These are phyloP conservation scores for Anthopleura sola DNA, from an alignment of 64 coral and sea anemone genomes.

Conservation along the genomic window DNA sequence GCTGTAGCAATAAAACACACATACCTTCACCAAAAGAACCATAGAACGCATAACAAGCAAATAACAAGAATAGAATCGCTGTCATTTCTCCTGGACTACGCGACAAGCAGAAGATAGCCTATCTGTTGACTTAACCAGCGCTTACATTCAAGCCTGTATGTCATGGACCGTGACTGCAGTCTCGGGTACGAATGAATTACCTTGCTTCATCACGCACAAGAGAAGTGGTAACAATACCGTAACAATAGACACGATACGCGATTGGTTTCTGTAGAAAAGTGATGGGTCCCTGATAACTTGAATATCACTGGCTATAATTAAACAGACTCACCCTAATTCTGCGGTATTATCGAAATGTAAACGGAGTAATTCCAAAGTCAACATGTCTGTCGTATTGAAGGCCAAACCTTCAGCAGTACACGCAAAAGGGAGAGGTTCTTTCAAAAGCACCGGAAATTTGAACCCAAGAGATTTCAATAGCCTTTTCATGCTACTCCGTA, in stretches of 20 bases:
- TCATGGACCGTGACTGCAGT: conserved; percentile 9
- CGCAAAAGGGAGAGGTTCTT: conserved; percentile 7
- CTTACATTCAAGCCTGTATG: neutral
- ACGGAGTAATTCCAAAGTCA: conserved; percentile 15
- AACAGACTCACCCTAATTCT: neutral
- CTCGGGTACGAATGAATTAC: neutral
- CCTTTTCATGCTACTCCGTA: neutral
- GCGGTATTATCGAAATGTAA: conserved; percentile 12
- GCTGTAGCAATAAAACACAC: neutral
- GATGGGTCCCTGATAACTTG: conserved; percentile 13
- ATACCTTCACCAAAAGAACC: neutral
- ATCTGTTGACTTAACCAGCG: conserved; percentile 9
- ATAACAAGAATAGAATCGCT: neutral
- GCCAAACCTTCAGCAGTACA: neutral
- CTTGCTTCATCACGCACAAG: conserved; percentile 4
- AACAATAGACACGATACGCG: neutral
- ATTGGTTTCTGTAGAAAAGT: neutral
- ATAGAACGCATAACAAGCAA: neutral
- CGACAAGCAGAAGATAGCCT: neutral
- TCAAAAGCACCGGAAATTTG: conserved; percentile 13
- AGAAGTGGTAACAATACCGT: neutral
- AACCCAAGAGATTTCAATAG: neutral
- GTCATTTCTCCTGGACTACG: neutral
- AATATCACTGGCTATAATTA: neutral
- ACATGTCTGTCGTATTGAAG: conserved; percentile 13